Conservation (phyloP, 2,797 vertebrate species). For the Neosilurus mollespiculum region DNA sequence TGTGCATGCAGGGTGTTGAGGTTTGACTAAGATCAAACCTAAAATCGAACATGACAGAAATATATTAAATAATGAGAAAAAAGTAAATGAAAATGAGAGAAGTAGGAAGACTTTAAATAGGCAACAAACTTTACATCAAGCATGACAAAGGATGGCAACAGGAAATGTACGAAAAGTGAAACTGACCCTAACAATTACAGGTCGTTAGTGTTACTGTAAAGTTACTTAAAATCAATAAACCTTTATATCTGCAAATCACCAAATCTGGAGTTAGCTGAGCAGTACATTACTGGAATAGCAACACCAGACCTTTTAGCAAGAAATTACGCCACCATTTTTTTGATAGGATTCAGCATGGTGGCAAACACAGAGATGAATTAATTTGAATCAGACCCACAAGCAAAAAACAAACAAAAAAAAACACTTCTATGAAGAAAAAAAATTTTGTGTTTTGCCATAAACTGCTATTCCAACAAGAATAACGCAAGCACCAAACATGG, state of each 20-base stretch:
- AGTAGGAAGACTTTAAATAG: neutral
- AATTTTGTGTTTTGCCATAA: no score
- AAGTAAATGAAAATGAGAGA: neutral
- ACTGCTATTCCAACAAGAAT: no score
- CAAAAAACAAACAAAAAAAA: no score
- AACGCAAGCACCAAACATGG: no score
- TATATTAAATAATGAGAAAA: neutral
- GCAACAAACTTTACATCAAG: neutral
- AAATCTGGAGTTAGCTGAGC: neutral
- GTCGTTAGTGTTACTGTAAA: neutral
- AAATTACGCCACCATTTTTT: no score
- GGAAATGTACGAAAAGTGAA: neutral
- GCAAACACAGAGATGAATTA: no score
- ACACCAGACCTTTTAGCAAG: no score
- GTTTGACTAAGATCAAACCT: neutral
- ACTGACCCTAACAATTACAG: constrained; percentile 17
- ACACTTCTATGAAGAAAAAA: no score
- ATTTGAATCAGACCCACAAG: no score
- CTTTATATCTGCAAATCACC: neutral
- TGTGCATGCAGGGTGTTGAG: neutral
- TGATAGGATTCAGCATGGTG: no score
- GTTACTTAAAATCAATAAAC: neutral
- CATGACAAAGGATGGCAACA: constrained; percentile 16
- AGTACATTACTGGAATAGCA: no score
- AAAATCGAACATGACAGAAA: neutral